Percentiles rank a stretch among this genome's conserved stretches.
Evolutionary conservation across 2,113 vertebrate species (phyloP).

Genomic region (Jaculus jaculus): DNA sequence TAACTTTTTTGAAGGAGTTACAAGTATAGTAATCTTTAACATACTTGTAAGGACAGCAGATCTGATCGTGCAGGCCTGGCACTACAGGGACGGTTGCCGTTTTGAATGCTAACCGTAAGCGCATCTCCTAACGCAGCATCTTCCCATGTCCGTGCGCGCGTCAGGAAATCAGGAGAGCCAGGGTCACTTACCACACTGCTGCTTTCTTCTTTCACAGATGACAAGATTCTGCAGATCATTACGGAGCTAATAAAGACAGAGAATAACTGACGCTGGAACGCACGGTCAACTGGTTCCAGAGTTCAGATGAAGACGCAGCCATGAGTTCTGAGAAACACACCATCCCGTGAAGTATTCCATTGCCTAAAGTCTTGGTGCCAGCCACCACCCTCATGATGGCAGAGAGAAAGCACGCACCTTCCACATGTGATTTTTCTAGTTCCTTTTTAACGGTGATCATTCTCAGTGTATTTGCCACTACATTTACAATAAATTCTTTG

Average conservation of each 20-base stretch:
- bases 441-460: conserved; percentile 61
- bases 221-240: conserved; percentile 93
- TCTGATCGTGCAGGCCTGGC: neutral
- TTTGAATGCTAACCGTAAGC: conserved; percentile 25
- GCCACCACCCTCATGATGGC: conserved; percentile 6
- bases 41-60: neutral
- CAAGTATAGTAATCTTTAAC: neutral
- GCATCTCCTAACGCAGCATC: neutral
- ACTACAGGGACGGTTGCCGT: neutral
- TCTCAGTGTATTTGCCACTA: conserved; percentile 68
- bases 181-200: conserved; percentile 21
- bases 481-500: conserved; percentile 78
- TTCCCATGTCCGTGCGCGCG: neutral
- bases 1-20: neutral
- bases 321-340: neutral
- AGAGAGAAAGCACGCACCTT: conserved; percentile 76
- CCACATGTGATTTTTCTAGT: conserved; percentile 69
- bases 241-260: conserved; percentile 94
- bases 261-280: conserved; percentile 77
- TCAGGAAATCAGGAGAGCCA: neutral
- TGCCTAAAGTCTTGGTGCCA: conserved; percentile 57
- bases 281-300: conserved; percentile 43
- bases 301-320: conserved; percentile 42
- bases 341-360: conserved; percentile 61
- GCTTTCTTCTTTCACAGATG: conserved; percentile 85